Conservation (phyloP, 2,888 invertebrate genomes). For the Agrotis puta region DNA sequence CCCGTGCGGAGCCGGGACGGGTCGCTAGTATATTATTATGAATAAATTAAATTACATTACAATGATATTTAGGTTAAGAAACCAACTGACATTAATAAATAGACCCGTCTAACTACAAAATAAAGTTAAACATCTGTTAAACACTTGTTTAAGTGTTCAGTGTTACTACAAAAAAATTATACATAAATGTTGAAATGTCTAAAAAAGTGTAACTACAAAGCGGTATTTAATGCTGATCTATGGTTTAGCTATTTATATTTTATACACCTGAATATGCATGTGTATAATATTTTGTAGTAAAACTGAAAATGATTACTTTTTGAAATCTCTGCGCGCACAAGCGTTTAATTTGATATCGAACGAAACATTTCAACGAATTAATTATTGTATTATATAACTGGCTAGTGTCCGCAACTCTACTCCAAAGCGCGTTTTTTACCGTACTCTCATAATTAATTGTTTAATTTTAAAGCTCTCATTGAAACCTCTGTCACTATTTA, state of each 20-base stretch:
- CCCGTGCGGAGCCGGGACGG: too few species aligned
- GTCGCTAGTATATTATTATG: too few species aligned
- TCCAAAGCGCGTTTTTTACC: not conserved
- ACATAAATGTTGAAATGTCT: too few species aligned
- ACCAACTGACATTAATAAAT: conserved; percentile 44
- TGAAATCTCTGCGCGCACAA: conserved; percentile 15
- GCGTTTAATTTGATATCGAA: conserved; percentile 11
- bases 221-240: too few species aligned
- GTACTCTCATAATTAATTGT: not conserved
- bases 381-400: not conserved
- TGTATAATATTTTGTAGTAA: too few species aligned
- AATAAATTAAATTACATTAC: too few species aligned
- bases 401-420: not conserved
- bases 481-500: conserved; percentile 30
- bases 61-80: conserved; percentile 45
- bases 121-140: too few species aligned
- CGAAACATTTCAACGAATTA: conserved; percentile 39
- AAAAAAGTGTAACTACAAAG: too few species aligned
- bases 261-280: too few species aligned
- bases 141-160: too few species aligned
- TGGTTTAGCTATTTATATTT: too few species aligned
- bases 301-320: conserved; percentile 2
- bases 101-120: not conserved
- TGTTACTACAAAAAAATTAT: too few species aligned
- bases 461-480: conserved; percentile 4